A percentile compares a stretch with the other conserved stretches of the same genome.
Evolutionary conservation across 2,888 invertebrate species (phyloP).

Genomic region (Athalia circularis): DNA sequence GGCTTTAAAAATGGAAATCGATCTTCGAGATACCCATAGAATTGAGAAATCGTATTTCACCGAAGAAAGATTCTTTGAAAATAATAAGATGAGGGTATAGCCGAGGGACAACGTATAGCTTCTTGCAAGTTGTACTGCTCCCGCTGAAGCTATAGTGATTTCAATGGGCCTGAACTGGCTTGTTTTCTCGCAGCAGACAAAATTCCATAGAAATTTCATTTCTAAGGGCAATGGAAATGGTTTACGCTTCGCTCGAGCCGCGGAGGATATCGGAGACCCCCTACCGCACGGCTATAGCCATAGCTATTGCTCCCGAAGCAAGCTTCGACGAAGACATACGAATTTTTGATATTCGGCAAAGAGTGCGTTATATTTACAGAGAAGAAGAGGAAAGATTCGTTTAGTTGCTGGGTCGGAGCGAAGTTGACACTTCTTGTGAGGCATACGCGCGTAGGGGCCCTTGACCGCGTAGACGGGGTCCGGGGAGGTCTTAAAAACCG

Average conservation of each 20-base stretch:
- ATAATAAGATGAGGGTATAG: slow-evolving; percentile 31
- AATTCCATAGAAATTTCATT: slow-evolving; percentile 42
- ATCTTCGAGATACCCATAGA: slow-evolving; percentile 44
- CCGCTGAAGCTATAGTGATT: neutral
- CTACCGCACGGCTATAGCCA: neutral
- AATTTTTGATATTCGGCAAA: too few species aligned
- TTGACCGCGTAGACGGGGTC: slow-evolving; percentile 34
- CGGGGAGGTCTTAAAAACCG: slow-evolving; percentile 37
- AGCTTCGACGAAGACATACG: too few species aligned
- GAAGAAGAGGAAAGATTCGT: slow-evolving; percentile 8
- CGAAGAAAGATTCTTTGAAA: slow-evolving; percentile 43
- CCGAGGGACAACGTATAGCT: slow-evolving; percentile 1
- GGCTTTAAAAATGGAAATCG: slow-evolving; percentile 47
- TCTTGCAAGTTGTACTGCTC: neutral
- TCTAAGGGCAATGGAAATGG: slow-evolving; percentile 28
- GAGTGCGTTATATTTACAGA: neutral
- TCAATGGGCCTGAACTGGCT: slow-evolving; percentile 5
- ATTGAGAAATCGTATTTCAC: slow-evolving; percentile 43
- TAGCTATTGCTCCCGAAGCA: neutral
- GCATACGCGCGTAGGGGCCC: slow-evolving; percentile 40
- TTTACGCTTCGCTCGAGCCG: slow-evolving; percentile 33
- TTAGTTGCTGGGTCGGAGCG: slow-evolving; percentile 40
- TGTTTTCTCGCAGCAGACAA: slow-evolving; percentile 33
- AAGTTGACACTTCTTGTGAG: slow-evolving; percentile 44
- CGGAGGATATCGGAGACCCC: neutral